Base-by-base conservation (phyloP, 2,797 vertebrate genomes). In the Hozukius guyotensis region DNA sequence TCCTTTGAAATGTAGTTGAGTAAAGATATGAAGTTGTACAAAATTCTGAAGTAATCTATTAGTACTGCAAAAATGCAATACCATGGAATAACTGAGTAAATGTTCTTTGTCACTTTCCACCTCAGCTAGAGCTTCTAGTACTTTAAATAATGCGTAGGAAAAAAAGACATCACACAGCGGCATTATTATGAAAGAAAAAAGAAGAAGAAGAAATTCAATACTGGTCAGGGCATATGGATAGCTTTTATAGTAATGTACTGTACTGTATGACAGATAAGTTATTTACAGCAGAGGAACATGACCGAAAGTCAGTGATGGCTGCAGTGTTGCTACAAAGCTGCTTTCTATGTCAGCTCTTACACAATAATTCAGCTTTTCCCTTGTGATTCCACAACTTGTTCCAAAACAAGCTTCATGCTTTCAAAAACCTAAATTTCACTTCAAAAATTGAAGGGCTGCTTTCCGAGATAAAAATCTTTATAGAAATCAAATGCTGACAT, bases 391-490 rank as follows among this genome's bases (percentile, higher is more conserved):
- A 74, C 36, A 75, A 59, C 57, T 60, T 78, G 2, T 74, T 52
- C 24, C 11, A 62, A 80, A 83, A 72, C 31, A 25, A 72, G 53
- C 42, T 61, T 60, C 60, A 73, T 56, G 46, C 64, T 65, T 64
- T 79, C 34, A 68, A 42, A 22, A 78, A 77, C 14, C 6, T 34
- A n/a, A 66, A 55, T 49, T 49, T 71, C 24, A 25, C 65, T 46
- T 24, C 4, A 71, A 77, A 71, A 84, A 64, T 59, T 65, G 27
- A 75, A 56, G 20, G 49, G 16, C 42, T 75, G 76, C 61, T 85
- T 78, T 88, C 46, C 18, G 31, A 68, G 81, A 90, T 82, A 80
- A 78, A 20, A 64, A 88, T 90, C 77, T 80, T 81, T 61, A 56
- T 31, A 78, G 61, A 78, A 82, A 72, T 46, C 32, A 75, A 84